Conservation (phyloP, 1,140 invertebrate species). For the Dendrolimus kikuchii region DNA sequence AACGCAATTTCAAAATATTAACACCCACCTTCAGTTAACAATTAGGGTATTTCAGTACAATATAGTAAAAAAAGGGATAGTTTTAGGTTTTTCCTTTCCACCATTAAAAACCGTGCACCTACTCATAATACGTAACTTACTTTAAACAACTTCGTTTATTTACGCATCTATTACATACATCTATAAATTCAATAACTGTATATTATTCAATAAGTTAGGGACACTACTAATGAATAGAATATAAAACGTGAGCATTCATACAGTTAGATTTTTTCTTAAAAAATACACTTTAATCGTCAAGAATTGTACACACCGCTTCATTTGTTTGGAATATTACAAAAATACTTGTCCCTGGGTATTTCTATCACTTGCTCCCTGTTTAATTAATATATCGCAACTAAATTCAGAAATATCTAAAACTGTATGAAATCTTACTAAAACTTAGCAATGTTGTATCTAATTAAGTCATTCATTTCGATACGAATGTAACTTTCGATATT, state of each 20-base stretch:
- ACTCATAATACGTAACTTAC: conserved; percentile 44
- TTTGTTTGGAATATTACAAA: too few species aligned
- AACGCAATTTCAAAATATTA: conserved; percentile 27
- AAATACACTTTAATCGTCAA: conserved; percentile 8
- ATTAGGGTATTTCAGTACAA: conserved; percentile 42
- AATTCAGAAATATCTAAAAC: too few species aligned
- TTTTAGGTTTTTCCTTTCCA: conserved; percentile 35
- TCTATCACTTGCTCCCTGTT: too few species aligned
- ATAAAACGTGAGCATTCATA: conserved; percentile 65
- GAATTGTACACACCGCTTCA: too few species aligned
- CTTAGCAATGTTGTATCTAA: too few species aligned
- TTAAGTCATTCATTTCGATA: too few species aligned
- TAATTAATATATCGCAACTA: too few species aligned
- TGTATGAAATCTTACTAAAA: too few species aligned
- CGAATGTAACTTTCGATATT: too few species aligned
- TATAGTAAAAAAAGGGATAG: conserved; percentile 55
- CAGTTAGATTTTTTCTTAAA: conserved; percentile 47
- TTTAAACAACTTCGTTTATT: conserved; percentile 42
- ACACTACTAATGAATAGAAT: conserved; percentile 60
- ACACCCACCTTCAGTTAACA: conserved; percentile 34
- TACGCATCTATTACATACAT: conserved; percentile 50
- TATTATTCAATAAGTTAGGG: conserved; percentile 40
- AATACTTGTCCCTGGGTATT: too few species aligned
- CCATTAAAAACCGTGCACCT: conserved; percentile 59
- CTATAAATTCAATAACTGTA: conserved; percentile 69